Conservation (phyloP, 1,140 invertebrate genomes). For the Mycetomoellerius zeteki region DNA sequence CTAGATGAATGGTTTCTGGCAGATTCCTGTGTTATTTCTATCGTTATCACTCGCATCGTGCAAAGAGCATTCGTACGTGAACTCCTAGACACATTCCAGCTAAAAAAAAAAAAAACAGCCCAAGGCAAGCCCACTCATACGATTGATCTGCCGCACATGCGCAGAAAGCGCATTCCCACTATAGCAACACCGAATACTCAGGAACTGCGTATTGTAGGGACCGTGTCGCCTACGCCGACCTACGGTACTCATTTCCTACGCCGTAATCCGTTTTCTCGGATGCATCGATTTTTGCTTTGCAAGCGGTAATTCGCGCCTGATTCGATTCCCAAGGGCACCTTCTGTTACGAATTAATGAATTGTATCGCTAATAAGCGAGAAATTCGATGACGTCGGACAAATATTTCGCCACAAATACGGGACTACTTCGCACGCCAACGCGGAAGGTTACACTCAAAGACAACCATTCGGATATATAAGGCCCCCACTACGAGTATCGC, state of each 20-base stretch:
- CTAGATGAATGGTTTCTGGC: no score
- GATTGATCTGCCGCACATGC: no score
- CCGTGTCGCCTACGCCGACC: neutral
- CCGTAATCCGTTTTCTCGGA: neutral
- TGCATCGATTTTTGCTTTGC: neutral
- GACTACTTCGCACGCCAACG: conserved; percentile 77
- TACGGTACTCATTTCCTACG: conserved; percentile 21
- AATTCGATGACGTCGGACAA: rapidly evolving
- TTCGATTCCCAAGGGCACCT: rapidly evolving
- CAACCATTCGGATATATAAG: conserved; percentile 72
- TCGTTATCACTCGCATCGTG: no score
- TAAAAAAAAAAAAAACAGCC: no score
- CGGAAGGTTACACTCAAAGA: conserved; percentile 70
- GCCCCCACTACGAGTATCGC: neutral
- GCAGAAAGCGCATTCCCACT: no score
- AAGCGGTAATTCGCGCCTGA: neutral
- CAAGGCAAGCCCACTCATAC: no score
- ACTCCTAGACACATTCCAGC: no score
- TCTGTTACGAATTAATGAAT: neutral
- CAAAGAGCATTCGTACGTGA: no score
- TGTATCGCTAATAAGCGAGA: neutral
- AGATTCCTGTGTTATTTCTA: no score
- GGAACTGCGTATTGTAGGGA: neutral
- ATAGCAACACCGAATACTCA: neutral
- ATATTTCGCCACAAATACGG: neutral